Base-by-base conservation (phyloP, 2,797 vertebrate genomes). In the Sphaeramia orbicularis region DNA sequence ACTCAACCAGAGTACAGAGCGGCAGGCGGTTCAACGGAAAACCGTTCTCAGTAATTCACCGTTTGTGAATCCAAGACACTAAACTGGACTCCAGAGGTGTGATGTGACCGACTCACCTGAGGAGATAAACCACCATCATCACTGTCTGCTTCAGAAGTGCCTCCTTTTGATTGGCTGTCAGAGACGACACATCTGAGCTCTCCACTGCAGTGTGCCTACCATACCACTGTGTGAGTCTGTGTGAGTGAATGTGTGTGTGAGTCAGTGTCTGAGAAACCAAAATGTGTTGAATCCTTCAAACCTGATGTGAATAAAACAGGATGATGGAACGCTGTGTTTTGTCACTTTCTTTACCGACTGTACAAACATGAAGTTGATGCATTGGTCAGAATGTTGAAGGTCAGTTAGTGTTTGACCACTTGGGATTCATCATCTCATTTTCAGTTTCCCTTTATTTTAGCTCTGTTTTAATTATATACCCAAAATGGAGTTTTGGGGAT, bases 131-230 rank as follows among this genome's bases (percentile, higher is more conserved):
- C 49, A 38, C 69, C 54, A 63, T 70, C 80, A 41, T 69, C 83
- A 69, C 77, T 82, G 86, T 90, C 79, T 21, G 63, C 74, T 86
- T 90, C 90, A 92, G 88, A 92, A 93, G 91, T 93, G 93, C 93
- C 93, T 94, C 48, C 85, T 86, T 85, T 87, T 83, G 62, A 89
- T 85, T 67, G 42, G 67, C 74, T 74, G 79, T 85, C 77, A 74
- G 72, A 83, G 65, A 83, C 56, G 60, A 78, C 72, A 76, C 74
- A 69, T 76, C 76, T 79, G 81, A 84, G 81, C 78, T 73, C 74
- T 74, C 63, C 78, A 52, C 74, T 66, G 42, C 76, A 74, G 82
- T 64, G 81, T 87, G 82, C 86, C 86, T 88, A 79, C 71, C 69
- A 69, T 82, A 71, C 75, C 68, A 76, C 65, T 86, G 71, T 84